These are phyloP conservation scores for Tanypteryx hageni DNA, from an alignment of 2,888 invertebrate genomes.

Conservation along the genomic window DNA sequence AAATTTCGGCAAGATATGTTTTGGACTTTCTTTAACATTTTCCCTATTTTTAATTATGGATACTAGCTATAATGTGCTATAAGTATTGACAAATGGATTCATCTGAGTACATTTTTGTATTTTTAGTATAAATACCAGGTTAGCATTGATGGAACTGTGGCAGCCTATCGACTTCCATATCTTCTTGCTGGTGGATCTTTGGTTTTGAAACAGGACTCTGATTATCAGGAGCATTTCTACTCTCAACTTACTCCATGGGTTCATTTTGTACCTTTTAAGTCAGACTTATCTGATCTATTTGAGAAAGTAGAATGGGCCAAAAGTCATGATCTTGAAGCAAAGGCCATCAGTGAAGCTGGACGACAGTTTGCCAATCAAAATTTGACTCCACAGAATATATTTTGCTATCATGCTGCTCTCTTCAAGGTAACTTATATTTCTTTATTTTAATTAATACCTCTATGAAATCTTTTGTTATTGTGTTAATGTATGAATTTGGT, in stretches of 20 bases:
- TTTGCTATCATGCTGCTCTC: constrained; percentile 90
- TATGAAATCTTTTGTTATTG: too few relatives aligned
- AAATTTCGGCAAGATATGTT: too few relatives aligned
- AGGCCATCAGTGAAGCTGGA: constrained; percentile 82
- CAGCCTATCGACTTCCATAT: constrained; percentile 96
- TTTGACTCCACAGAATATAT: constrained; percentile 88
- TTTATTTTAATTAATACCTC: too few relatives aligned
- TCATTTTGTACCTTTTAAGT: constrained; percentile 90
- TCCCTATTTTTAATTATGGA: too few relatives aligned
- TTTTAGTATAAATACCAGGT: constrained; percentile 96
- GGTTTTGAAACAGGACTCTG: constrained; percentile 94
- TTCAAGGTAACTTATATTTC: constrained; percentile 77
- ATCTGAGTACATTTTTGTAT: constrained; percentile 67
- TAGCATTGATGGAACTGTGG: constrained; percentile 96
- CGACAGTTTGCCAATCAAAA: constrained; percentile 85
- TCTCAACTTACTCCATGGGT: constrained; percentile 83
- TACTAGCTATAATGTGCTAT: too few relatives aligned
- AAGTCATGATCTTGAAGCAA: constrained; percentile 82
- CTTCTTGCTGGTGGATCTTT: constrained; percentile 91
- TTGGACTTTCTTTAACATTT: too few relatives aligned
- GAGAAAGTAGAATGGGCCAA: constrained; percentile 88
- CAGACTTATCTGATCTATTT: constrained; percentile 88
- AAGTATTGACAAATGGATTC: too few relatives aligned
- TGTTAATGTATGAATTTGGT: too few relatives aligned
- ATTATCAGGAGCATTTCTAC: constrained; percentile 98